Evolutionary conservation across 1,140 invertebrate species (phyloP), one percentile per base, ranked within the genome.

Genomic region (Saccostrea glomerata): DNA sequence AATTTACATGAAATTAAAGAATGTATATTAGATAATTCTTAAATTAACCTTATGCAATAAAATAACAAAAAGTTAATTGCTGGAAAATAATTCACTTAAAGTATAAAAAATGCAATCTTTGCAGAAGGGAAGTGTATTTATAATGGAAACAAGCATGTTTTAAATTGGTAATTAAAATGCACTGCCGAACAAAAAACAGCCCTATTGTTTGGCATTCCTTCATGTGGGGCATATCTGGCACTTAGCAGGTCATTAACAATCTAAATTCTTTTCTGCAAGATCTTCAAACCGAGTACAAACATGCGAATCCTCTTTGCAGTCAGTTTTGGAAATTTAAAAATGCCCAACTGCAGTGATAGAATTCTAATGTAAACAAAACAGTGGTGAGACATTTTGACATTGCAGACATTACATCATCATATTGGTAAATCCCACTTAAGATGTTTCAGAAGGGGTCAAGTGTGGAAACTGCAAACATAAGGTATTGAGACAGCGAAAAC

Each of bases 141-240:
- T 63, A 63, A 63, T 20, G 58, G 70, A 36, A 30, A 25, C 13
- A 11, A 36, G 70, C 70, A 77, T 77, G 70, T 77, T 30, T 23
- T 77, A 30, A 47, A 77, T 77, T 30, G 25, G 70, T 30, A 77
- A 77, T 77, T 77, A 77, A 30, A 77, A 77, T 77, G 70, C 70
- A 77, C 30, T 40, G 70, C 15, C 7, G 30, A 77, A 77, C 70
- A 63, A 17, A 73, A 47, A 36, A 25, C 70, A 77, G 70, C 23
- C 30, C 7, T 25, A 30, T 30, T 66, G 20, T 66, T 36, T 77
- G 70, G 70, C 23, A 77, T 36, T 63, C 58, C 58, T 63, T 36
- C 5, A 25, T 25, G 13, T 77, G 25, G 30, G 25, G 70, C 30
- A 30, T 77, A 77, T 36, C 70, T 77, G 70, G 70, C 70, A 77